These are phyloP conservation scores for Hyphantria cunea DNA, from an alignment of 1,140 invertebrate species.

Conservation along the genomic window DNA sequence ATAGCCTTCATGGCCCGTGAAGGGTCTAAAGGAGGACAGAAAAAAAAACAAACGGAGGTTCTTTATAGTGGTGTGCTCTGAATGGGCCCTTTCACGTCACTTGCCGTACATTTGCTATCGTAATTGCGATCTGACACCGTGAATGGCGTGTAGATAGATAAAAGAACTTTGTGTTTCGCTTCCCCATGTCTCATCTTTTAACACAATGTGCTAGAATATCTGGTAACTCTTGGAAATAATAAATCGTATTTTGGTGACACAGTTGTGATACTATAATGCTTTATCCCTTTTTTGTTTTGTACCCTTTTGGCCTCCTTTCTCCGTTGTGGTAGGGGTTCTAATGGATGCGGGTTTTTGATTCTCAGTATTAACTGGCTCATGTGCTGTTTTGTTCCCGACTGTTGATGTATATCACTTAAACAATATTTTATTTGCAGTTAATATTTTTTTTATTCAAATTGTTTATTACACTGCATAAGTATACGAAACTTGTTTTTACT, in stretches of 20 bases:
- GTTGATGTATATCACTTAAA: too few species aligned
- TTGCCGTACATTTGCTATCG: constrained; percentile 38
- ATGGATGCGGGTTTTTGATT: too few species aligned
- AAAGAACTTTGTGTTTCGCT: constrained; percentile 25
- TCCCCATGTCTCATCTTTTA: constrained; percentile 7
- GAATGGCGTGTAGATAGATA: constrained; percentile 25
- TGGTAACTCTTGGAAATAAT: not conserved
- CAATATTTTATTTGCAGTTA: too few species aligned
- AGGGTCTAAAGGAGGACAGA: constrained; percentile 22
- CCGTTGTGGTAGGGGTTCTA: too few species aligned
- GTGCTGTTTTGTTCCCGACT: too few species aligned
- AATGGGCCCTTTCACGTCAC: constrained; percentile 39
- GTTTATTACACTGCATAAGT: too few species aligned
- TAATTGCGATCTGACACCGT: constrained; percentile 45
- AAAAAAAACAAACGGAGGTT: constrained; percentile 24
- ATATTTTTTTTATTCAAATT: too few species aligned
- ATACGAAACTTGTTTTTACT: too few species aligned
- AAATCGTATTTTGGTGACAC: not conserved
- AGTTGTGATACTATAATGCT: too few species aligned
- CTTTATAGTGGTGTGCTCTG: constrained; percentile 27
- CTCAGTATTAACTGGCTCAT: too few species aligned
- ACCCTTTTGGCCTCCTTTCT: too few species aligned
- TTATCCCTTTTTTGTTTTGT: too few species aligned
- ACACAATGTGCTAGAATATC: constrained; percentile 23
- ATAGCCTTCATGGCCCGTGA: not conserved